A percentile compares a stretch with the other conserved stretches of the same genome.
These are phyloP conservation scores for Thereva nobilitata DNA, from an alignment of 2,888 invertebrate genomes.

Conservation along the genomic window DNA sequence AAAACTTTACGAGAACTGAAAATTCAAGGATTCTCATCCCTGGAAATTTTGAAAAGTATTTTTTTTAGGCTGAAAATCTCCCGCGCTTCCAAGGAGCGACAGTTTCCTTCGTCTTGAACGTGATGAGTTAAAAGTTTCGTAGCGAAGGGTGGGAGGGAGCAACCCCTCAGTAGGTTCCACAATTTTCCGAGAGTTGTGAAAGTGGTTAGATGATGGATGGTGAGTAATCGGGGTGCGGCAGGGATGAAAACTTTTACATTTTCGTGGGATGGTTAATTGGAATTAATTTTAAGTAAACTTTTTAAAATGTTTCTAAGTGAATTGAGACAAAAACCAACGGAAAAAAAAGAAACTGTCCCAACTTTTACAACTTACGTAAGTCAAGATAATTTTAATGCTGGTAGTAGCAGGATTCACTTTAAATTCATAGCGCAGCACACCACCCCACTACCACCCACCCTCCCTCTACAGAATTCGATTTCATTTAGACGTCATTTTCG, in stretches of 20 bases:
- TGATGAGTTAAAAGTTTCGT: constrained; percentile 25
- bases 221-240: neutral
- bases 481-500: too few relatives aligned
- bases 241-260: constrained; percentile 17
- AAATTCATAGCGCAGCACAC: too few relatives aligned
- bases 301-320: constrained; percentile 26
- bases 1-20: constrained; percentile 28
- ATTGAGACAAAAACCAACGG: constrained; percentile 17
- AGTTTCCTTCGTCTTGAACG: constrained; percentile 19
- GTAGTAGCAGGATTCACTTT: too few relatives aligned
- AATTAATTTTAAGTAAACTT: constrained; percentile 29
- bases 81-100: constrained; percentile 9
- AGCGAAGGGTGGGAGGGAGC: neutral
- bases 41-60: neutral
- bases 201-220: neutral
- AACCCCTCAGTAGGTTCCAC: neutral
- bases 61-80: constrained; percentile 24
- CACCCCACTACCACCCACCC: too few relatives aligned
- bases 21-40: constrained; percentile 13
- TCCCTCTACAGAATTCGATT: too few relatives aligned
- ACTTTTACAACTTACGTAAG: too few relatives aligned
- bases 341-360: too few relatives aligned
- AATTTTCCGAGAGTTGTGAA: too few relatives aligned
- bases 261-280: constrained; percentile 25
- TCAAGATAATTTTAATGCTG: too few relatives aligned